phyloP scores from a whole-genome alignment of 2,888 invertebrate species.

The Tetanocera ferruginea region DNA sequence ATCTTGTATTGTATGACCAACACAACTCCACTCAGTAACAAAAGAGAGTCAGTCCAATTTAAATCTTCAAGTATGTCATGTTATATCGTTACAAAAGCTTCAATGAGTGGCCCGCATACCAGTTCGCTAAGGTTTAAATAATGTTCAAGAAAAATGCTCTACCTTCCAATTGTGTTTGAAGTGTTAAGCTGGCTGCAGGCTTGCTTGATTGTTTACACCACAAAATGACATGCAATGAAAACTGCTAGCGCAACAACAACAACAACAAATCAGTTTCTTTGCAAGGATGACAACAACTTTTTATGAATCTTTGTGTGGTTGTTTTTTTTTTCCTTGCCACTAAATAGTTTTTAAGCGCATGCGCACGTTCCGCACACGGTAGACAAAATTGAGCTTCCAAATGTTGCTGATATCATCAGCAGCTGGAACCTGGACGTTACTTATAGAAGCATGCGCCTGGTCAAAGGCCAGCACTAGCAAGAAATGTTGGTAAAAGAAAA shows the following conservation, averaged over 20 bases:
- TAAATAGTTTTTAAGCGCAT: conserved; percentile 16
- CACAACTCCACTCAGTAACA: not conserved
- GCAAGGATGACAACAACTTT: conserved; percentile 15
- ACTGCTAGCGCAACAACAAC: conserved; percentile 41
- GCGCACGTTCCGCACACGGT: conserved; percentile 14
- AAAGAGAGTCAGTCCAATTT: too few relatives aligned
- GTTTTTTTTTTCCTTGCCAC: not conserved
- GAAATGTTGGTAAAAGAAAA: not conserved
- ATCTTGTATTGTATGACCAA: not conserved
- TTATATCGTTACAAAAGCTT: too few relatives aligned
- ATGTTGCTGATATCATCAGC: conserved; percentile 40
- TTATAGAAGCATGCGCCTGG: conserved; percentile 24
- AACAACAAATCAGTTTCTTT: conserved; percentile 40
- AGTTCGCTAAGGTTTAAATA: not conserved
- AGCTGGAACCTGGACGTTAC: conserved; percentile 1
- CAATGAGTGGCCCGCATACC: too few relatives aligned
- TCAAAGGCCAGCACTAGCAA: conserved; percentile 17
- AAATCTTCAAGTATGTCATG: too few relatives aligned
- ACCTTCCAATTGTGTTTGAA: not conserved
- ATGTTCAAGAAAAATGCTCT: not conserved
- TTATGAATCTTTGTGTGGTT: not conserved
- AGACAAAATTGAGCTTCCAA: conserved; percentile 10
- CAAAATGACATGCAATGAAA: conserved; percentile 46
- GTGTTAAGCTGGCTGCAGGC: not conserved
- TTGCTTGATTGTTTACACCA: conserved; percentile 37